phyloP scores from a whole-genome alignment of 2,113 vertebrate species.

The Eurypyga helias region DNA sequence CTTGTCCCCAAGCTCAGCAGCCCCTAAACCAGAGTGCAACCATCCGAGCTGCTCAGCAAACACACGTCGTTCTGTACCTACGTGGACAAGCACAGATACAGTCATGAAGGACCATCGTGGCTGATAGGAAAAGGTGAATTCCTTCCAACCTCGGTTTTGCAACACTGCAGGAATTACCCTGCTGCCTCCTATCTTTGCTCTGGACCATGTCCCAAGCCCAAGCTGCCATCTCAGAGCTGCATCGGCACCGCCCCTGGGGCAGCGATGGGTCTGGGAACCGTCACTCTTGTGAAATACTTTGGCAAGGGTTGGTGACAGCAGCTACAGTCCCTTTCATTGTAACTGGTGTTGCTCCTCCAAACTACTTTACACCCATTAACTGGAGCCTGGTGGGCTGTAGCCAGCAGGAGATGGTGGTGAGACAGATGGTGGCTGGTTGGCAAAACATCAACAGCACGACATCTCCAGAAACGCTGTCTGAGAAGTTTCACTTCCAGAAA shows the following conservation, averaged over 20 bases:
- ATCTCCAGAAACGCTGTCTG: background rate
- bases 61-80: accelerated
- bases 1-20: background rate
- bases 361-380: accelerated
- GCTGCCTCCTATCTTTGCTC: background rate
- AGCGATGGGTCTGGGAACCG: background rate
- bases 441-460: accelerated
- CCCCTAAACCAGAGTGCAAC: background rate
- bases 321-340: background rate
- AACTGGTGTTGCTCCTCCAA: background rate
- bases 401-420: background rate
- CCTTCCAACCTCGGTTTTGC: background rate
- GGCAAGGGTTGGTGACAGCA: background rate
- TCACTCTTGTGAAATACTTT: background rate
- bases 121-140: background rate
- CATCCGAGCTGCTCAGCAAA: background rate
- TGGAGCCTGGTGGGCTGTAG: background rate
- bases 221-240: background rate
- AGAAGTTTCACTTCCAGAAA: background rate
- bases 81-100: accelerated
- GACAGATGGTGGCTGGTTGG: background rate
- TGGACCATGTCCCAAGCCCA: background rate
- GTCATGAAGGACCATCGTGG: background rate
- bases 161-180: background rate
- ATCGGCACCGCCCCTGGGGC: background rate